Evolutionary conservation across 2,113 vertebrate species (phyloP), one percentile per base, ranked within the genome.

Genomic region (Sus scrofa): DNA sequence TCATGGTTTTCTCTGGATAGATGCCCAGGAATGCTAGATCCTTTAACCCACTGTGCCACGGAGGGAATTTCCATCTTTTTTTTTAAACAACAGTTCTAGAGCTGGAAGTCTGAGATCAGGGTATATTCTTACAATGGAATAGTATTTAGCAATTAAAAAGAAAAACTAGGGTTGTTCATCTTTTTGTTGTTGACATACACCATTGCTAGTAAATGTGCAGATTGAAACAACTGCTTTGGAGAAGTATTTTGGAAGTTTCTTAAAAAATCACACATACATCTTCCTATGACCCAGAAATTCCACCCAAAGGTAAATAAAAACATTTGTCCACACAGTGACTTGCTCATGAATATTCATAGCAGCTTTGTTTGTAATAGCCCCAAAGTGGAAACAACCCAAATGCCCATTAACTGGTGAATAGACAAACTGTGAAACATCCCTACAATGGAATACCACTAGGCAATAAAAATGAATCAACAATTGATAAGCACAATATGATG

Each of bases 341-440:
- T 32, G 77, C 50, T 22, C n/a, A 19, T 54, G 26, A 94, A 75
- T 50, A 68, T 68, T 86, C 68, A 70, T 24, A 71, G 37, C 3
- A 71, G 34, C 22, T 91, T 84, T 84, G 71, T 88, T 77, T 78
- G 18, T 75, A 94, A 70, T 91, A 77, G 78, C 15, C n/a, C 13
- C 60, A 77, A 87, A 63, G 22, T 70, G 18, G 54, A 91, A 94
- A 86, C 9, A 87, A 62, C n/a, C 26, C 37, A 82, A 75, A 86
- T 34, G 32, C 90, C 44, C 20, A 0, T 79, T 50, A 88, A 16
- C n/a, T 39, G 24, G 67, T 70, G 52, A 56, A 52, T 6, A 58
- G 52, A 74, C 30, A n/a, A 91, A 78, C 78, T 84, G 37, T 78
- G 78, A 50, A 37, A 32, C 30, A 89, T 32, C 7, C 20, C 52